Base-by-base conservation (phyloP, 2,888 invertebrate genomes). In the Nesidiocoris tenuis region DNA sequence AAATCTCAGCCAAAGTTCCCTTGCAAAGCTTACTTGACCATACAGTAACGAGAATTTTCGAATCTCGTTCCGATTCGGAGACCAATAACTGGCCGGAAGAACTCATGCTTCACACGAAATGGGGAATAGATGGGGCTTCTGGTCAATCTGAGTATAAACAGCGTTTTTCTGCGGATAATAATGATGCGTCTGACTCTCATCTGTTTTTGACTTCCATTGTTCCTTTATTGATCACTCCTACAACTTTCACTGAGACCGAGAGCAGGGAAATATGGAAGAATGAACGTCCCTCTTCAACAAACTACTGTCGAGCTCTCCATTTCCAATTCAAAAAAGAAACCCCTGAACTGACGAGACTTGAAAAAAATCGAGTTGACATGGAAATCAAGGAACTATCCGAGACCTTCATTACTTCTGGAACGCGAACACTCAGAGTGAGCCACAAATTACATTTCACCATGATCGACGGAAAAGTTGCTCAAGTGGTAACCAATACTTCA, bases 261-360 rank as follows among this genome's bases (percentile, higher is more conserved):
- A 59, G 18, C 71, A 81, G 79, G 77, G 75, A 80, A 61, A 71
- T 82, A 74, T 81, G 81, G 81, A 79, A 81, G 80, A 82, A 82
- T 76, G 81, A 80, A 54, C 63, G 80, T 39, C 80, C 81, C 12
- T 68, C 79, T 54, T 81, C 81, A 22, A 81, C 81, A 5, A 76
- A 80, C 57, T 82, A 78, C 70, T 82, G 81, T 79, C 79, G 81
- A 74, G 81, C 81, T 18, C 64, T 82, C 67, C 81, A 80, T 79
- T 79, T 82, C 74, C 77, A 81, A 76, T 81, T 81, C 80, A 61
- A 78, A 23, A 81, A 81, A 76, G 81, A 82, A 74, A 78, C 79
- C 67, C 77, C 79, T 25, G 77, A 80, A 75, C 39, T 75, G 7
- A 61, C 66, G 57, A 7, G 64, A 19, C 22, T 16, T 22, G 75